A percentile compares a stretch with the other conserved stretches of the same genome.
phyloP scores from a whole-genome alignment of 2,888 invertebrate species.

The Rotaria macrura region DNA sequence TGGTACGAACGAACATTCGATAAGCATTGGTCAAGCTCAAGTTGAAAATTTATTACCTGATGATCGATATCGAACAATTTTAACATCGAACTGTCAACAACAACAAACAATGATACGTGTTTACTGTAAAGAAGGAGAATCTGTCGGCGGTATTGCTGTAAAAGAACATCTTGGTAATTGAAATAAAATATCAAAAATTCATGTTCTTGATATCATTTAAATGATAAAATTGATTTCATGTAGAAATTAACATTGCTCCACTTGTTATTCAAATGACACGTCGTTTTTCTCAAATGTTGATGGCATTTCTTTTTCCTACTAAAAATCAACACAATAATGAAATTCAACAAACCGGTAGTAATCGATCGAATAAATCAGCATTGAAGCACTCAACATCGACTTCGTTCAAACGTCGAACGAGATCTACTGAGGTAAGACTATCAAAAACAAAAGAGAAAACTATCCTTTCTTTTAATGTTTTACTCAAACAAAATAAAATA shows the following conservation, averaged over 20 bases:
- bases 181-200: not conserved
- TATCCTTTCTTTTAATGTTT: too few species aligned
- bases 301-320: conserved; percentile 79
- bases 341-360: not conserved
- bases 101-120: conserved; percentile 24
- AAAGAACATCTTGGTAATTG: conserved; percentile 65
- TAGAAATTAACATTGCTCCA: conserved; percentile 93
- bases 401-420: not conserved
- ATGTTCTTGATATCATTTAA: too few species aligned
- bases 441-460: too few species aligned
- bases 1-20: not conserved
- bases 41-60: not conserved
- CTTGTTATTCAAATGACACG: conserved; percentile 74
- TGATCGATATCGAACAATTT: not conserved
- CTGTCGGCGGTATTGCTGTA: conserved; percentile 94
- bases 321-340: not conserved
- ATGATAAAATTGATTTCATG: conserved; percentile 46
- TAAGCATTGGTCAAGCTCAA: not conserved
- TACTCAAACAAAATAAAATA: not conserved
- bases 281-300: conserved; percentile 89
- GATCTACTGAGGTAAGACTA: not conserved
- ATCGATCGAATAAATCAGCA: not conserved
- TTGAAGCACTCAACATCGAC: not conserved
- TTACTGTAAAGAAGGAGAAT: conserved; percentile 33
- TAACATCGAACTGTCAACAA: not conserved